phyloP scores from a whole-genome alignment of 2,797 vertebrate genomes.

The Hippocampus kuda region DNA sequence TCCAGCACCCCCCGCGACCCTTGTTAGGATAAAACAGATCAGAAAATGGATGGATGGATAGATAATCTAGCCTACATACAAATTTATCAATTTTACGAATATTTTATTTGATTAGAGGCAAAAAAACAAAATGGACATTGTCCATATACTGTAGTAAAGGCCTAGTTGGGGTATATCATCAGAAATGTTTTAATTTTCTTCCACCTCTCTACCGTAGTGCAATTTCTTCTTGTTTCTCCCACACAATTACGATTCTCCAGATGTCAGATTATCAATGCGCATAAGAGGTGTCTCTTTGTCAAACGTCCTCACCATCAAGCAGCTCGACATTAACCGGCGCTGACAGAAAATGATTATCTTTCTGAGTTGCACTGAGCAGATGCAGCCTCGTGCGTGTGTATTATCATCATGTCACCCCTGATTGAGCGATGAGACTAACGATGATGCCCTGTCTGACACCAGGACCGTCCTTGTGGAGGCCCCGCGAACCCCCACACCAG shows the following conservation, averaged over 20 bases:
- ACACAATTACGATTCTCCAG: conserved; percentile 47
- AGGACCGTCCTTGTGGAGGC: conserved; percentile 28
- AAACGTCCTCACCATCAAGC: conserved; percentile 46
- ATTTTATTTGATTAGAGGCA: too few species aligned
- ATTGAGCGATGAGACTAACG: conserved; percentile 34
- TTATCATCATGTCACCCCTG: conserved; percentile 15
- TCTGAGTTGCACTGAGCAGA: conserved; percentile 46
- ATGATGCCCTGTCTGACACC: conserved; percentile 29
- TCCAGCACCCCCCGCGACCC: too few species aligned
- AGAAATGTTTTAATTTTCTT: conserved; percentile 22
- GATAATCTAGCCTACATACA: too few species aligned
- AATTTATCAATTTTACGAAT: too few species aligned
- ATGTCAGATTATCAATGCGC: conserved; percentile 57
- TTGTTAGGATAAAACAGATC: too few species aligned
- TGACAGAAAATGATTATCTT: conserved; percentile 48
- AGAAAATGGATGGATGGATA: too few species aligned
- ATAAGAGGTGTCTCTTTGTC: conserved; percentile 53
- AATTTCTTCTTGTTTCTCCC: conserved; percentile 32
- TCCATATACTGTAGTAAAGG: background rate
- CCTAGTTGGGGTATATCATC: background rate
- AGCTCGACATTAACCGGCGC: conserved; percentile 44
- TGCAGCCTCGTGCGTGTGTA: conserved; percentile 23
- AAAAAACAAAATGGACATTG: too few species aligned
- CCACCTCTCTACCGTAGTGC: conserved; percentile 43
- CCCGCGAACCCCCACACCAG: conserved; percentile 34